phyloP scores from a whole-genome alignment of 2,797 vertebrate genomes.

The Odontamblyopus lacepedii region DNA sequence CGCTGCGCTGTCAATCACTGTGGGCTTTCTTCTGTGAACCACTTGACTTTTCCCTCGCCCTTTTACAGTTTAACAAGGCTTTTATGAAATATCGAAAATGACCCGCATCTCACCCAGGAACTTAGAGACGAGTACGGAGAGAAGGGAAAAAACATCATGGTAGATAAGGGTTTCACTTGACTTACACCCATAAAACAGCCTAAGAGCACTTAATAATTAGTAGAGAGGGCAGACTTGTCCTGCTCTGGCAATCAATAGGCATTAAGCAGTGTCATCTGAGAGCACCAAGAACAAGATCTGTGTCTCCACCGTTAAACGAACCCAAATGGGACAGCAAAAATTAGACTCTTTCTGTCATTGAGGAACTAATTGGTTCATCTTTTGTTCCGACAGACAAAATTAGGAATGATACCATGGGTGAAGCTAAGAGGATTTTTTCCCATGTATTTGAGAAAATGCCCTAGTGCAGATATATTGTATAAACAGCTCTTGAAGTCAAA shows the following conservation, averaged over 20 bases:
- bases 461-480: no score
- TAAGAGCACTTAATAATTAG: slow-evolving; percentile 81
- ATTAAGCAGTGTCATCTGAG: slow-evolving; percentile 74
- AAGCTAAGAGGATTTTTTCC: background rate
- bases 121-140: slow-evolving; percentile 21
- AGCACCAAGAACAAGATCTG: slow-evolving; percentile 55
- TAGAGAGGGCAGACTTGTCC: slow-evolving; percentile 68
- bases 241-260: slow-evolving; percentile 76
- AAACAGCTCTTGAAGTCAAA: no score
- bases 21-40: slow-evolving; percentile 10
- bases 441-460: background rate
- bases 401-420: background rate
- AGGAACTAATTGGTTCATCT: background rate
- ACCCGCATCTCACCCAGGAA: slow-evolving; percentile 8
- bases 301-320: slow-evolving; percentile 45
- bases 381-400: background rate
- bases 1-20: slow-evolving; percentile 20
- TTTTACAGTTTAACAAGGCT: slow-evolving; percentile 17
- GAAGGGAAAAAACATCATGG: slow-evolving; percentile 38
- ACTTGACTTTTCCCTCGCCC: slow-evolving; percentile 11
- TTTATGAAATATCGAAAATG: slow-evolving; percentile 12
- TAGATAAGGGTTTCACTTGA: slow-evolving; percentile 48
- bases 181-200: slow-evolving; percentile 71
- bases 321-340: slow-evolving; percentile 48
- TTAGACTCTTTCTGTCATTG: slow-evolving; percentile 10